Evolutionary conservation across 2,797 vertebrate genomes (phyloP).

Genomic region (Eulemur coronatus): DNA sequence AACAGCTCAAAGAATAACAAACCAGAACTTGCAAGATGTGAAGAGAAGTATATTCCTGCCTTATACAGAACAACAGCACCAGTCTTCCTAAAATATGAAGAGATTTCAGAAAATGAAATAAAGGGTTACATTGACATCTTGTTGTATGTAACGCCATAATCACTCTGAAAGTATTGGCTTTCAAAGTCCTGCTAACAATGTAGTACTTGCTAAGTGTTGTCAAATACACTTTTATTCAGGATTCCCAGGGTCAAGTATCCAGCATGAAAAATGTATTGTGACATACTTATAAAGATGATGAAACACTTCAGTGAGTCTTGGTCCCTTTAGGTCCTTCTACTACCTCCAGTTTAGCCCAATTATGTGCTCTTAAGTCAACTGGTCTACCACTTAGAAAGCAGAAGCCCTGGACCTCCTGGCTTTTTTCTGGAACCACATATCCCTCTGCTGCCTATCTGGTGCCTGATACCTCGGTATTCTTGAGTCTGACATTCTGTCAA

Average conservation of each 20-base stretch:
- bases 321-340: not conserved
- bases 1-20: conserved; percentile 16
- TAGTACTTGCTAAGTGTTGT: conserved; percentile 7
- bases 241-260: not conserved
- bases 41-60: not conserved
- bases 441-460: not conserved
- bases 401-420: not conserved
- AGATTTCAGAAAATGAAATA: not conserved
- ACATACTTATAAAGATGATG: not conserved
- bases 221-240: conserved; percentile 38
- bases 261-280: conserved; percentile 19
- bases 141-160: not conserved
- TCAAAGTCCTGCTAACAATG: not conserved
- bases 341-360: not conserved
- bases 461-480: not conserved
- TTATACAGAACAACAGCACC: not conserved
- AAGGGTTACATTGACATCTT: not conserved
- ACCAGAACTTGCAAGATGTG: not conserved
- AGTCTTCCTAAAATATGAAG: not conserved
- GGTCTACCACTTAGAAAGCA: not conserved
- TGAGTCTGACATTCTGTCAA: not conserved
- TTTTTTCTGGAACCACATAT: not conserved
- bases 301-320: not conserved
- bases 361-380: not conserved
- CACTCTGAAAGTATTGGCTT: conserved; percentile 47